These are phyloP conservation scores for Condylura cristata DNA, from an alignment of 2,113 vertebrate species.

Conservation along the genomic window DNA sequence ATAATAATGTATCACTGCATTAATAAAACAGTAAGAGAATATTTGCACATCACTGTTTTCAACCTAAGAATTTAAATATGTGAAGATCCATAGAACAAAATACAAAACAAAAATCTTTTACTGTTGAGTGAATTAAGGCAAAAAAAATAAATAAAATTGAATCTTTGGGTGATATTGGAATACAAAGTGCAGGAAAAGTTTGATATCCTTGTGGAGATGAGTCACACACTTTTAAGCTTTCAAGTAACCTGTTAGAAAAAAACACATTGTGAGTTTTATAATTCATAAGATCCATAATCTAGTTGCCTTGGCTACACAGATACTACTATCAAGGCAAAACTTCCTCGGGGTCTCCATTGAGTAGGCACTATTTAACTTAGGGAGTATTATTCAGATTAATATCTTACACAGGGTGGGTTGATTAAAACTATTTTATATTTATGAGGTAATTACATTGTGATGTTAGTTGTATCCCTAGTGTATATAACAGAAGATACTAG, in stretches of 20 bases:
- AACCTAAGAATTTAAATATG: constrained; percentile 24
- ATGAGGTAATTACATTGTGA: background rate
- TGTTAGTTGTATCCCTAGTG: background rate
- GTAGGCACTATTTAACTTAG: background rate
- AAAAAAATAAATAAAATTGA: background rate
- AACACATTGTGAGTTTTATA: background rate
- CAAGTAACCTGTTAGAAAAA: background rate
- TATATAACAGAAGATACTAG: background rate
- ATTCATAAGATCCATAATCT: constrained; percentile 23
- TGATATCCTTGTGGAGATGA: background rate
- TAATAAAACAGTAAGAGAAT: constrained; percentile 36
- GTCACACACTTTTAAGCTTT: background rate
- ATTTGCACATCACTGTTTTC: background rate
- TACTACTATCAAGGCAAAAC: background rate
- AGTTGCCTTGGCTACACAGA: constrained; percentile 25
- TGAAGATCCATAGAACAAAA: background rate
- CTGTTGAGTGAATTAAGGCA: background rate
- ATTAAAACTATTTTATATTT: background rate
- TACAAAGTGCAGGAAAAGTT: background rate
- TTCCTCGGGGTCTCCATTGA: background rate
- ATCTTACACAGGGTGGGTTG: background rate
- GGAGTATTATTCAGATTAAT: background rate
- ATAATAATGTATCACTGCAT: background rate
- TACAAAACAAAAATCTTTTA: background rate
- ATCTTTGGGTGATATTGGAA: background rate